Evolutionary conservation across 2,113 vertebrate genomes (phyloP).

Genomic region (Mus pahari): DNA sequence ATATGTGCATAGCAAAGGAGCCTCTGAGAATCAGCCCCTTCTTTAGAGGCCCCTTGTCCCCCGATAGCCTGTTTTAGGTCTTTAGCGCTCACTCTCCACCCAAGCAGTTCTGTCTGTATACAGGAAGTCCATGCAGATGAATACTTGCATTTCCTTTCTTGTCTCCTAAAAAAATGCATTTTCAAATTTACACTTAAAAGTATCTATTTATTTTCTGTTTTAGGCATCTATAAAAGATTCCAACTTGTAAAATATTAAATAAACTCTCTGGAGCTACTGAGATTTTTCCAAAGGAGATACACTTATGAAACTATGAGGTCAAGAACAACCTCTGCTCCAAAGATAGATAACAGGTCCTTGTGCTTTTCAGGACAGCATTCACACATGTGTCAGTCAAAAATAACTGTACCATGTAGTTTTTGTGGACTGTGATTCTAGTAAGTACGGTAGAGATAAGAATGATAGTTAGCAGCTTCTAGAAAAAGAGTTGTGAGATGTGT

Average conservation of each 20-base stretch:
- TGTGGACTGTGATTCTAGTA: background rate
- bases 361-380: background rate
- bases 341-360: background rate
- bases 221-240: background rate
- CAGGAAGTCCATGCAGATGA: background rate
- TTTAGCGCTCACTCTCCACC: background rate
- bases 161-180: background rate
- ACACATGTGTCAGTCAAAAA: background rate
- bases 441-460: background rate
- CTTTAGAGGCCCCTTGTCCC: background rate
- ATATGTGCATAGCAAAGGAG: background rate
- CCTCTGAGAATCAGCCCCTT: background rate
- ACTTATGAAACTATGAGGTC: conserved; percentile 8
- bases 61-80: background rate
- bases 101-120: background rate
- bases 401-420: background rate
- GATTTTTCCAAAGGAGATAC: background rate
- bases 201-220: background rate
- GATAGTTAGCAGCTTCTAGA: background rate
- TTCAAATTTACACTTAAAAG: background rate
- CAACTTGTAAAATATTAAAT: background rate
- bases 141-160: conserved; percentile 15
- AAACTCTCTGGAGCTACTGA: background rate
- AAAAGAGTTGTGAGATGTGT: background rate
- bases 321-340: background rate